A percentile compares a stretch with the other conserved stretches of the same genome.
Conservation (phyloP, 1,140 invertebrate species). For the Brachionus calyciflorus region DNA sequence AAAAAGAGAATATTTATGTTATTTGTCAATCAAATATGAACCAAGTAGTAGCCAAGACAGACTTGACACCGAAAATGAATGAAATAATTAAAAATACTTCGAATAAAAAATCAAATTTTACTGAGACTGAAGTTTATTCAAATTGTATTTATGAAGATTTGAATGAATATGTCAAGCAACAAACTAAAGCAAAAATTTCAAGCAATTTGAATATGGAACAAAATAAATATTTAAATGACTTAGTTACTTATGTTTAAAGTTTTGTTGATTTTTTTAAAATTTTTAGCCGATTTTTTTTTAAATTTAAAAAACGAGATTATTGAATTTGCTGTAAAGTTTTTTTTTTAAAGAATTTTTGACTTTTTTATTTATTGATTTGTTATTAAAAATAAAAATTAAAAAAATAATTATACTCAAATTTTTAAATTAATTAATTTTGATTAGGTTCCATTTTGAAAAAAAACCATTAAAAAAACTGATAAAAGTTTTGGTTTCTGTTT, state of each 20-base stretch:
- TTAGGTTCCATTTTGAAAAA: too few species aligned
- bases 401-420: too few species aligned
- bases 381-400: too few species aligned
- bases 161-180: slow-evolving; percentile 1
- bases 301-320: neutral
- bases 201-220: neutral
- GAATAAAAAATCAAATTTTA: neutral
- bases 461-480: too few species aligned
- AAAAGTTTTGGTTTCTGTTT: too few species aligned
- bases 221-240: slow-evolving; percentile 11
- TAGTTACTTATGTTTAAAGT: slow-evolving; percentile 17
- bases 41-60: neutral
- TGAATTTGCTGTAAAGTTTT: neutral
- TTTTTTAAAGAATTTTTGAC: neutral
- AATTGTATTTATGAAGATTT: slow-evolving; percentile 30
- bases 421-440: too few species aligned
- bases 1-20: slow-evolving; percentile 39
- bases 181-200: neutral
- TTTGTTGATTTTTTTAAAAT: neutral
- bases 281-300: slow-evolving; percentile 22
- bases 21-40: slow-evolving; percentile 12
- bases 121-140: slow-evolving; percentile 3
- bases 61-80: neutral
- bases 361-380: slow-evolving; percentile 7
- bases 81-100: neutral